Conservation (phyloP, 53 echinoderm and acorn worm genomes). For the Apostichopus leukothele region DNA sequence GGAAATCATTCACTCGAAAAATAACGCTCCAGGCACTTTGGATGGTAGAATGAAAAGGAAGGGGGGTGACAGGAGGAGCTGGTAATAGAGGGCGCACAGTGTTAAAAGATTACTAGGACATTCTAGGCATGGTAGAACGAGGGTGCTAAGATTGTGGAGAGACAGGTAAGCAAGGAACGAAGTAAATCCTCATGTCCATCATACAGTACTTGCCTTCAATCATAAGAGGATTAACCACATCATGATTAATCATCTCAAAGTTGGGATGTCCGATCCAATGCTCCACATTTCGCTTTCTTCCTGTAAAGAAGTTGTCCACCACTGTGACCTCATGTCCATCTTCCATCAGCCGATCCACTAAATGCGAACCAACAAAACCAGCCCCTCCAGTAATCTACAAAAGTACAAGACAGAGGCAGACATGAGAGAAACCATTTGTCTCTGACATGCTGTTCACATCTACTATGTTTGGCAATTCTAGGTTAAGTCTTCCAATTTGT, state of each 20-base stretch:
- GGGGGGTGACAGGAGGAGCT: no score
- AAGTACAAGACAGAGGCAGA: neutral
- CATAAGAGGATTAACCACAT: slow-evolving; percentile 89
- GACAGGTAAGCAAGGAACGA: no score
- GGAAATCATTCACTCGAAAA: no score
- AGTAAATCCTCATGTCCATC: no score
- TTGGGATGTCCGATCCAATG: slow-evolving; percentile 91
- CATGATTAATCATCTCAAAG: slow-evolving; percentile 97
- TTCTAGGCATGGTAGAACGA: no score
- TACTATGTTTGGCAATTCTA: neutral
- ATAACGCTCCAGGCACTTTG: no score
- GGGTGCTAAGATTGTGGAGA: no score
- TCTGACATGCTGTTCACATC: neutral
- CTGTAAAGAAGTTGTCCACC: slow-evolving; percentile 78
- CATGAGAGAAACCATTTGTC: neutral
- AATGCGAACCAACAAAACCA: slow-evolving; percentile 88
- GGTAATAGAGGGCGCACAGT: no score
- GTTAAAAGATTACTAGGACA: no score
- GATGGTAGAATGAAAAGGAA: no score
- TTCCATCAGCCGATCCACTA: slow-evolving; percentile 70
- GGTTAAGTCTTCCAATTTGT: neutral
- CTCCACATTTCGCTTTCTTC: slow-evolving; percentile 80
- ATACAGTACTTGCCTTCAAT: slow-evolving; percentile 63
- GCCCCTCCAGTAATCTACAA: slow-evolving; percentile 84
- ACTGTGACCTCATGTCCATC: slow-evolving; percentile 93